Conservation (phyloP, 1,140 invertebrate species). For the Drosophila parabipectinata region DNA sequence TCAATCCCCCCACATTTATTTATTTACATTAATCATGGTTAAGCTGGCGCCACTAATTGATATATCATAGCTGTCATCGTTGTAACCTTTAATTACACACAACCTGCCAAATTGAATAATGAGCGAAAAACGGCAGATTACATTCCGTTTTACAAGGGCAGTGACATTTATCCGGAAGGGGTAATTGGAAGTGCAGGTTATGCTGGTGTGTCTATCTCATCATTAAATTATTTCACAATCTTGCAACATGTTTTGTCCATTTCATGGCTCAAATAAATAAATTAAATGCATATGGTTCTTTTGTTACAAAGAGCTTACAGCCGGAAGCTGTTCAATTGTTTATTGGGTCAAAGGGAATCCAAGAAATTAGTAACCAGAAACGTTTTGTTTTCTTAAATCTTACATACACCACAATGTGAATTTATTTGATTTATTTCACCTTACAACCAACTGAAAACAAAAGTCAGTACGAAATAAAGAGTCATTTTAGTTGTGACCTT, state of each 20-base stretch:
- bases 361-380: not conserved
- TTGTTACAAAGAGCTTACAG: not conserved
- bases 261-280: not conserved
- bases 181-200: slow-evolving; percentile 30
- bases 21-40: slow-evolving; percentile 62
- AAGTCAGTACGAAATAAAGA: too few relatives aligned
- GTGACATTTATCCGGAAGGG: slow-evolving; percentile 11
- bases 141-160: slow-evolving; percentile 48
- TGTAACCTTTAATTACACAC: slow-evolving; percentile 37
- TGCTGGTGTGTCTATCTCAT: slow-evolving; percentile 24
- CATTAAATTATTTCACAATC: slow-evolving; percentile 37
- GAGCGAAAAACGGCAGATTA: slow-evolving; percentile 37
- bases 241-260: slow-evolving; percentile 2
- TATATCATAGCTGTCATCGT: slow-evolving; percentile 38
- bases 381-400: too few relatives aligned
- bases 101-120: slow-evolving; percentile 37
- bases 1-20: slow-evolving; percentile 42
- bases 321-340: not conserved
- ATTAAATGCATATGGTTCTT: not conserved
- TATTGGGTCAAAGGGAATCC: too few relatives aligned
- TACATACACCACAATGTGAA: too few relatives aligned
- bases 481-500: too few relatives aligned
- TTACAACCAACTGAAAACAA: too few relatives aligned
- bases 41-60: slow-evolving; percentile 59
- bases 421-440: too few relatives aligned